phyloP scores from a whole-genome alignment of 35 echinoderm and acorn worm genomes.

The Amphiura filiformis region DNA sequence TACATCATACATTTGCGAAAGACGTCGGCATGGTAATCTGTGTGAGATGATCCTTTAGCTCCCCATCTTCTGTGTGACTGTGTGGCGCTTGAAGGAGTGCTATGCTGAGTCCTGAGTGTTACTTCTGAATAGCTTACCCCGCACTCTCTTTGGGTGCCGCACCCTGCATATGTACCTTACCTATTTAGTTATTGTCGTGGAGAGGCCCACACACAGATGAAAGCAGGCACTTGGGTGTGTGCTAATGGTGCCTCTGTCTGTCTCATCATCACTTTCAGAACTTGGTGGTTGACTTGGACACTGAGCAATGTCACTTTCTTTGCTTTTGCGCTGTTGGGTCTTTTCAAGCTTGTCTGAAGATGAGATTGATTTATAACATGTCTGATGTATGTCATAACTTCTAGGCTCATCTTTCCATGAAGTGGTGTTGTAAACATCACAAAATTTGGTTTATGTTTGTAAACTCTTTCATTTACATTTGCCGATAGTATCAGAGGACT shows the following conservation, averaged over 20 bases:
- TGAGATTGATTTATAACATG: background rate
- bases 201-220: slow-evolving; percentile 15
- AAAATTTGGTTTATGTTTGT: background rate
- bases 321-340: background rate
- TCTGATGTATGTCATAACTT: background rate
- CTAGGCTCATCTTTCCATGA: slow-evolving; percentile 2
- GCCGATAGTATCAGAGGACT: background rate
- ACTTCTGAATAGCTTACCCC: slow-evolving; percentile 18
- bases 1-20: slow-evolving; percentile 20
- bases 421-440: slow-evolving; percentile 8
- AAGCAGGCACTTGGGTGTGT: background rate
- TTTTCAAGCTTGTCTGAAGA: background rate
- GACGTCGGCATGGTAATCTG: slow-evolving; percentile 18
- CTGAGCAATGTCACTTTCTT: background rate
- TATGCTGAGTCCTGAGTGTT: slow-evolving; percentile 20
- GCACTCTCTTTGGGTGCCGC: slow-evolving; percentile 13
- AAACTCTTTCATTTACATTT: slow-evolving; percentile 1
- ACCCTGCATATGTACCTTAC: slow-evolving; percentile 29
- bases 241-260: no score
- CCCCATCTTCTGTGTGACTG: slow-evolving; percentile 26
- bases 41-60: slow-evolving; percentile 10
- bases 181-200: slow-evolving; percentile 30
- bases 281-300: background rate
- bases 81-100: slow-evolving; percentile 12
- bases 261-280: background rate